A percentile compares a stretch with the other conserved stretches of the same genome.
Conservation (phyloP, 1,140 invertebrate species). For the Saccostrea echinata region DNA sequence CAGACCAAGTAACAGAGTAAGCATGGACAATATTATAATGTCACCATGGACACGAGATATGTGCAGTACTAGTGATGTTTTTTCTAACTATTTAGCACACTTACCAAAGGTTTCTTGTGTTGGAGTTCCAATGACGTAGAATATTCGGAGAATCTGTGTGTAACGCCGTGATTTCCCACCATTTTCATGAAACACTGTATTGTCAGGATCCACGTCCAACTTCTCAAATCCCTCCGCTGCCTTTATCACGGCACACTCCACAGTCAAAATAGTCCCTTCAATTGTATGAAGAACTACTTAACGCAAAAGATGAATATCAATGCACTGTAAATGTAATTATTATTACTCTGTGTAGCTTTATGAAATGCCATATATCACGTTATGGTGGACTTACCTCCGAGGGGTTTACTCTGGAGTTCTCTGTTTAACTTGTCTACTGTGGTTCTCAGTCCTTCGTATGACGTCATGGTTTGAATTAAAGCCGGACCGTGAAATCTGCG, state of each 20-base stretch:
- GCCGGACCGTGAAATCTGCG: background rate
- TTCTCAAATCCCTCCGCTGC: constrained; percentile 45
- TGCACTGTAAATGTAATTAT: too few relatives aligned
- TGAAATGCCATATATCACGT: too few relatives aligned
- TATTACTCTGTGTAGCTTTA: too few relatives aligned
- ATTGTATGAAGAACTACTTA: background rate
- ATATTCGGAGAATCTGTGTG: constrained; percentile 62
- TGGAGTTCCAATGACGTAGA: constrained; percentile 60
- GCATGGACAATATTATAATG: background rate
- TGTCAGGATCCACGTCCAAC: constrained; percentile 55
- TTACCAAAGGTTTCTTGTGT: constrained; percentile 48
- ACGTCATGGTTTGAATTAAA: background rate
- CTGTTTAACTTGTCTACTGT: constrained; percentile 56
- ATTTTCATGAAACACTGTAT: constrained; percentile 56
- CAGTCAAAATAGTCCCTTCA: constrained; percentile 60
- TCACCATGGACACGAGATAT: background rate
- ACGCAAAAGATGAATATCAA: too few relatives aligned
- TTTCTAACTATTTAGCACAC: background rate
- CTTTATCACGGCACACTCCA: constrained; percentile 60
- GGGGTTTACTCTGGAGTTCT: constrained; percentile 43
- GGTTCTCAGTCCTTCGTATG: constrained; percentile 54
- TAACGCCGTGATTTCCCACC: constrained; percentile 51
- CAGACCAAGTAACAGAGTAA: background rate
- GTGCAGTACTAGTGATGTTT: background rate
- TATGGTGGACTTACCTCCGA: constrained; percentile 36